Evolutionary conservation across 2,888 invertebrate species (phyloP), one percentile per base, ranked within the genome.

Genomic region (Eurytoma adleriae): DNA sequence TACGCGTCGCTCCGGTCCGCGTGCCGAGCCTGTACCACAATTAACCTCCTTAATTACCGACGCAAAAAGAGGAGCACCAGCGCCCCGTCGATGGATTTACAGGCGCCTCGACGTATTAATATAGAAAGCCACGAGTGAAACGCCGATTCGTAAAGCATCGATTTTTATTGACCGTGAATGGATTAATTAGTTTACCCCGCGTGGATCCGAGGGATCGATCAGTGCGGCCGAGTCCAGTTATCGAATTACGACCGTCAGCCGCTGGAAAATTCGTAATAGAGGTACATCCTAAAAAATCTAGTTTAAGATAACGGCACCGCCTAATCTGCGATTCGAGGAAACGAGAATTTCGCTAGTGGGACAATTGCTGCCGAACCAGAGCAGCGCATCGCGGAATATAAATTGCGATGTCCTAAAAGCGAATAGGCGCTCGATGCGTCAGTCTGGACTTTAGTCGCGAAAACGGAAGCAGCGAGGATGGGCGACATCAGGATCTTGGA

Each of bases 401-500:
- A 62, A 52, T 62, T 24, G 20, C 12, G 50, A 72, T 16, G 18
- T 20, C 50, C 59, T 71, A n/a, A 40, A 40, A 40, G 40, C 40
- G 40, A 2, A 7, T 7, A 4, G 40, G 40, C 40, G 40, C 40
- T 40, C 40, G 40, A 40, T 40, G 40, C 40, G 40, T 40, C 40
- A 40, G 40, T 7, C 40, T 40, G 40, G 40, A 5, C 2, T 40
- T 40, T 5, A 5, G 4, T 40, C 40, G 40, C 5, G 7, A 7
- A 7, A 40, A 40, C 40, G 40, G 40, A 40, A 5, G 59, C 18
- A 20, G 2, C 52, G 27, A 84, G 74, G 62, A 92, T 93, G 93
- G 92, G 94, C 88, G 93, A 93, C 91, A 91, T 93, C 86, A 86
- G 94, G 89, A 92, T 95, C 16, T 68, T 90, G 80, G 90, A 90